Conservation (phyloP, 1,140 invertebrate genomes). For the Forficula auricularia region DNA sequence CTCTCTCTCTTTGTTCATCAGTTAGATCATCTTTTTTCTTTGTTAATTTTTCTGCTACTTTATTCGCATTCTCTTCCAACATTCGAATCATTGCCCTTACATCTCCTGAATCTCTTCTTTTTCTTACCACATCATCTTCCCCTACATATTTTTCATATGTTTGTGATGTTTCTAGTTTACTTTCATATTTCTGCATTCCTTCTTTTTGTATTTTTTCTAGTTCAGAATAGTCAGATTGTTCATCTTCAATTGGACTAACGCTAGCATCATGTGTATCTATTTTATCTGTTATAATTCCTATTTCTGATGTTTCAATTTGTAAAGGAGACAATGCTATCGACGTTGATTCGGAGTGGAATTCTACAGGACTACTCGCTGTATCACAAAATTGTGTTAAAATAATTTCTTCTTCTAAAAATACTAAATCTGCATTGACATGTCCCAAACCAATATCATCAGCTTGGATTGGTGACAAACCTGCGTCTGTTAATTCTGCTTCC, state of each 20-base stretch:
- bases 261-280: slow-evolving; percentile 27
- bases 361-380: slow-evolving; percentile 29
- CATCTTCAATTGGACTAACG: slow-evolving; percentile 7
- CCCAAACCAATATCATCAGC: slow-evolving; percentile 25
- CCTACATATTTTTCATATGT: background rate
- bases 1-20: slow-evolving; percentile 1
- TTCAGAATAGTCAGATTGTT: background rate
- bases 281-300: slow-evolving; percentile 28
- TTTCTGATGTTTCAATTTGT: slow-evolving; percentile 28
- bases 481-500: slow-evolving; percentile 33
- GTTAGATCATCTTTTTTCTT: background rate
- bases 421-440: slow-evolving; percentile 17
- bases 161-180: background rate
- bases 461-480: slow-evolving; percentile 33
- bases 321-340: slow-evolving; percentile 23
- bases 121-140: slow-evolving; percentile 20
- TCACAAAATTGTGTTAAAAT: slow-evolving; percentile 23
- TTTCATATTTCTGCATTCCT: no score
- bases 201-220: no score
- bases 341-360: slow-evolving; percentile 20
- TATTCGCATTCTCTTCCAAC: slow-evolving; percentile 18
- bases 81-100: slow-evolving; percentile 28
- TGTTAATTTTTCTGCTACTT: slow-evolving; percentile 1
- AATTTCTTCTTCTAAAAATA: slow-evolving; percentile 22
- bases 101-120: slow-evolving; percentile 25